Evolutionary conservation across 2,113 vertebrate genomes (phyloP), one percentile per base, ranked within the genome.

Genomic region (Varanus salvator): DNA sequence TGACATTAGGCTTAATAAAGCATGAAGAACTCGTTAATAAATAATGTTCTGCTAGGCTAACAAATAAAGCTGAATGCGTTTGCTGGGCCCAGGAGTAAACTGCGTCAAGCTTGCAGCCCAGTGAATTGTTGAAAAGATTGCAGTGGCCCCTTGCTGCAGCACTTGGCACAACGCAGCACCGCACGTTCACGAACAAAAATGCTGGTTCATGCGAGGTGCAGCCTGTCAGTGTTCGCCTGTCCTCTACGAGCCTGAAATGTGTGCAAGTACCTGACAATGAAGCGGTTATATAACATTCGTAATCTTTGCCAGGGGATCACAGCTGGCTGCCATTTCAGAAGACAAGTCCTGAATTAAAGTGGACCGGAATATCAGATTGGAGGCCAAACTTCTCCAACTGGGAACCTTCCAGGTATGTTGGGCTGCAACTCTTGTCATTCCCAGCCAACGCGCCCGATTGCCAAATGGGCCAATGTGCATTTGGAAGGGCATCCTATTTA

Each of bases 1-100:
- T 98, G 97, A 98, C 96, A 97, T 97, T 95, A 96, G 92, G 91
- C 94, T 98, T 98, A 98, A 97, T 98, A 98, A 98, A 98, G 95
- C 96, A 97, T 97, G 97, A 97, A 97, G 93, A 97, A 95, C 90
- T 97, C 95, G 97, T 98, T 98, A 98, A 98, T 98, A 98, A 98
- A 96, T 97, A 97, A 98, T 97, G 96, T 96, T 97, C 92, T 96
- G 74, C 94, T 95, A 96, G 94, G 96, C 97, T 98, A 98, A 97
- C 97, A 98, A 98, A 97, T 97, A 98, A 97, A 96, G 93, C 93
- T 68, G 91, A 96, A 96, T 94, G 93, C 92, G 93, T 95, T 96
- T 69, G 92, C 50, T 69, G 95, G 93, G 94, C 90, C 54, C 92
- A 54, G 76, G 94, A 97, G 96, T 93, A 97, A 97, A 98, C 97